A percentile compares a stretch with the other conserved stretches of the same genome.
Conservation (phyloP, 2,797 vertebrate genomes). For the Girardinus metallicus region DNA sequence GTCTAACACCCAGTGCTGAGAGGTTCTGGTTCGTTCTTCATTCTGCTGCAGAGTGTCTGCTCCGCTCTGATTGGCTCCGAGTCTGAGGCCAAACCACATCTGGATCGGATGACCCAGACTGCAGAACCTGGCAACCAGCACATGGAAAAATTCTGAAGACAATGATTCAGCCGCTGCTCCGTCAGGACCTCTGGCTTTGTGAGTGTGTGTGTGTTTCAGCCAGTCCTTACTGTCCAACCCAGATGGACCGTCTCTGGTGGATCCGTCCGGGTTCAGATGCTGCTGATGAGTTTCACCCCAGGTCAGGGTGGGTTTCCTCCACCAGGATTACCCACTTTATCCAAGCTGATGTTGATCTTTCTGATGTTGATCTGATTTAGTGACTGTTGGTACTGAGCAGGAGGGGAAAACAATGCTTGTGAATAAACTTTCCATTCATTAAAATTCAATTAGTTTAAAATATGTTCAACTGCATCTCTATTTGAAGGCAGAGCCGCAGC, state of each 20-base stretch:
- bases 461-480: neutral
- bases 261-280: slow-evolving; percentile 17
- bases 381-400: neutral
- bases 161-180: slow-evolving; percentile 72
- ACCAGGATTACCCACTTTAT: neutral
- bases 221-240: slow-evolving; percentile 23
- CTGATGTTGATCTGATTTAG: neutral
- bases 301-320: neutral
- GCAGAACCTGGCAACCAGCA: slow-evolving; percentile 74
- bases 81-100: slow-evolving; percentile 76
- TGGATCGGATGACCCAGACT: slow-evolving; percentile 78
- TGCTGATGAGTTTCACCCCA: slow-evolving; percentile 9
- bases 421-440: neutral
- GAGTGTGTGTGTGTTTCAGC: neutral
- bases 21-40: slow-evolving; percentile 28
- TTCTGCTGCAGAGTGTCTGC: slow-evolving; percentile 17
- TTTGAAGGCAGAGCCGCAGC: neutral
- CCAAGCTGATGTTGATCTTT: neutral
- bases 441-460: neutral
- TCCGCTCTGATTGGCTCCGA: slow-evolving; percentile 52
- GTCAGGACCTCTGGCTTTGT: slow-evolving; percentile 9
- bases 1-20: neutral
- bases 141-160: slow-evolving; percentile 81
- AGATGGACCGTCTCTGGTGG: slow-evolving; percentile 34
- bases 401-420: neutral